Percentiles rank a stretch among this genome's conserved stretches.
These are phyloP conservation scores for Cryptomyrus ogoouensis DNA, from an alignment of 2,113 vertebrate species.

Conservation along the genomic window DNA sequence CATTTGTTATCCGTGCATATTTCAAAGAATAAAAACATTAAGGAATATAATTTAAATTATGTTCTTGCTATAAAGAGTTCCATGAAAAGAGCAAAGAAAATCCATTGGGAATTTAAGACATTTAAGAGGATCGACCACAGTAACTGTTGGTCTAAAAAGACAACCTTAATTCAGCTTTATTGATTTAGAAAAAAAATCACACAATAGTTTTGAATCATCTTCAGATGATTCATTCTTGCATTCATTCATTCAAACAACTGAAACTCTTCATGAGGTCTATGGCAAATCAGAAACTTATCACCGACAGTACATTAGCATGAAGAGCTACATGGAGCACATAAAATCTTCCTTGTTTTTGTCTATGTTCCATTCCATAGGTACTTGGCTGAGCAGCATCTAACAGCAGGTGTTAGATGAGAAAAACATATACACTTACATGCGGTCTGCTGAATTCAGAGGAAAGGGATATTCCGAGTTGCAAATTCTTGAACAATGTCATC, in stretches of 20 bases:
- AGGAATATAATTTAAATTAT: background rate
- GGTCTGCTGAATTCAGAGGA: background rate
- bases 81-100: slow-evolving; percentile 38
- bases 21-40: background rate
- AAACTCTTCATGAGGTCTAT: background rate
- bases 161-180: slow-evolving; percentile 17
- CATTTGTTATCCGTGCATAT: background rate
- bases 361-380: slow-evolving; percentile 2
- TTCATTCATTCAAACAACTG: slow-evolving; percentile 16
- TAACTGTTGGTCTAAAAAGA: slow-evolving; percentile 54
- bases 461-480: background rate
- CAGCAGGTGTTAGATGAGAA: background rate
- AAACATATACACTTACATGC: background rate
- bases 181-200: slow-evolving; percentile 18
- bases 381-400: background rate
- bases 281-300: background rate
- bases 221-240: background rate
- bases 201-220: background rate
- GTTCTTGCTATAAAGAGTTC: slow-evolving; percentile 9
- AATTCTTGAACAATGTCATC: background rate
- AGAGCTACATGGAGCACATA: background rate
- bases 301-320: background rate
- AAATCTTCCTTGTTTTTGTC: background rate
- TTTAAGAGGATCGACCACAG: slow-evolving; percentile 61
- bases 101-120: slow-evolving; percentile 62